These are phyloP conservation scores for Mesocricetus auratus DNA, from an alignment of 2,113 vertebrate species.

Conservation along the genomic window DNA sequence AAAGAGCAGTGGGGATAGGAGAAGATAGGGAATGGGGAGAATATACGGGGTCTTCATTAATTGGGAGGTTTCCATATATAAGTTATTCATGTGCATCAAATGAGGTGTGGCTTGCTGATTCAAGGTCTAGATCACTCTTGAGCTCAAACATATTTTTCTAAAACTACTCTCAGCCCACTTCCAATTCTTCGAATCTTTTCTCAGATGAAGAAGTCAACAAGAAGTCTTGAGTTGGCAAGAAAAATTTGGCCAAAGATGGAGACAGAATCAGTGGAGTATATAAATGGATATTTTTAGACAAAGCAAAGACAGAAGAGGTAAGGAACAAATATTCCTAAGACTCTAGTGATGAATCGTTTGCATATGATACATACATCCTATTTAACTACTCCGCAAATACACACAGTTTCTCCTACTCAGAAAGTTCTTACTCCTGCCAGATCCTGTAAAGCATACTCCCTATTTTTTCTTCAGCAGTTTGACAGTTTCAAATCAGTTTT, in stretches of 20 bases:
- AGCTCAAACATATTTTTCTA: background rate
- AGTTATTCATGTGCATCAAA: background rate
- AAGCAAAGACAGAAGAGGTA: background rate
- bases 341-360: background rate
- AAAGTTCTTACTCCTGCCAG: background rate
- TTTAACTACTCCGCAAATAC: background rate
- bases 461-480: background rate
- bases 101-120: background rate
- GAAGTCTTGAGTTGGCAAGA: slow-evolving; percentile 25
- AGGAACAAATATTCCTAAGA: background rate
- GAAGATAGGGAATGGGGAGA: background rate
- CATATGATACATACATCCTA: background rate
- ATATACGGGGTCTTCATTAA: background rate
- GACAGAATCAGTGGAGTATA: background rate
- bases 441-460: background rate
- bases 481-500: background rate
- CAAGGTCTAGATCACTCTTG: background rate
- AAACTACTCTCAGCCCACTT: background rate
- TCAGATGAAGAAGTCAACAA: background rate
- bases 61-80: background rate
- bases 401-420: background rate
- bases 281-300: background rate
- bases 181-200: background rate
- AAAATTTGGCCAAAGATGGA: background rate
- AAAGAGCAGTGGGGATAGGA: background rate